phyloP scores from a whole-genome alignment of 2,113 vertebrate species.

The Xiphophorus hellerii region DNA sequence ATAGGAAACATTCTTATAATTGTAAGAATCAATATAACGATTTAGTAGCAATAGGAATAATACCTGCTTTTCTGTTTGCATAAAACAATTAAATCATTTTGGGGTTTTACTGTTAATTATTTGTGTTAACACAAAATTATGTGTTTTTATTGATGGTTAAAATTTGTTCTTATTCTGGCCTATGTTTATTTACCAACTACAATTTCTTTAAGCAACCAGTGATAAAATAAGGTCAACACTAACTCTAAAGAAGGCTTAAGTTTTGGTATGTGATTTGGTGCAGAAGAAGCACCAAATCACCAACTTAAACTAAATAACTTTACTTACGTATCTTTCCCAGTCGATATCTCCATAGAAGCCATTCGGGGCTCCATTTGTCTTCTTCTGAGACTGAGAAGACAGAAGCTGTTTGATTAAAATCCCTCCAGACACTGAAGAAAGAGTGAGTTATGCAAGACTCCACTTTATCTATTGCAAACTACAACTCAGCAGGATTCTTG shows the following conservation, averaged over 20 bases:
- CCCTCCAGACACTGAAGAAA: slow-evolving; percentile 7
- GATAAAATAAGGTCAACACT: not conserved
- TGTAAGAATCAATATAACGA: not conserved
- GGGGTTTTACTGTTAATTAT: not conserved
- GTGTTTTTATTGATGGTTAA: no score
- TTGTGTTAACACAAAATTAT: not conserved
- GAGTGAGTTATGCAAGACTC: slow-evolving; percentile 1
- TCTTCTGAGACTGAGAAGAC: slow-evolving; percentile 83
- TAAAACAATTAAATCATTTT: not conserved
- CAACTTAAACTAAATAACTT: not conserved
- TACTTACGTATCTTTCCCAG: slow-evolving; percentile 98
- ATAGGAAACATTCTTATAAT: not conserved
- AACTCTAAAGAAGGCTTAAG: slow-evolving; percentile 9
- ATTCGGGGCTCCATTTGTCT: slow-evolving; percentile 92
- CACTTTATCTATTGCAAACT: not conserved
- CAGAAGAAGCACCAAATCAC: not conserved
- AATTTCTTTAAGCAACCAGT: not conserved
- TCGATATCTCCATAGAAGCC: slow-evolving; percentile 97
- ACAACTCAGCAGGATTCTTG: not conserved
- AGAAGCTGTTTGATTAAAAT: slow-evolving; percentile 26
- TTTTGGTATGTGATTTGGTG: accelerated
- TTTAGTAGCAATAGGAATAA: not conserved
- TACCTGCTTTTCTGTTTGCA: not conserved
- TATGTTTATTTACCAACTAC: no score
- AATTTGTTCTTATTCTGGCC: no score